These are phyloP conservation scores for Mycteria americana DNA, from an alignment of 2,797 vertebrate genomes.

Conservation along the genomic window DNA sequence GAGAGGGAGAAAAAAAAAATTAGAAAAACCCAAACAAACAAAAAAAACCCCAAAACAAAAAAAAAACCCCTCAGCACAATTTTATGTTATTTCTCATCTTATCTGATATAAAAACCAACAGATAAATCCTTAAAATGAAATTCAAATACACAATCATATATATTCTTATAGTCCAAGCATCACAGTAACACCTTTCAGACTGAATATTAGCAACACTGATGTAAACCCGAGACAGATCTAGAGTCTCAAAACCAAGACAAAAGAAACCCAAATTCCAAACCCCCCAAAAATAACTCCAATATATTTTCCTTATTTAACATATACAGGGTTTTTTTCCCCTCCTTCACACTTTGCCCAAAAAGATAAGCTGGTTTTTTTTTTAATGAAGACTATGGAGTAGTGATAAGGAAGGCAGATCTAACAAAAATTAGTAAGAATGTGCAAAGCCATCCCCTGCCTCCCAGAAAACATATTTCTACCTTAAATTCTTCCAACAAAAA, in stretches of 20 bases:
- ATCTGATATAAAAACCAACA: neutral
- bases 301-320: neutral
- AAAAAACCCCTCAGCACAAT: neutral
- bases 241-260: neutral
- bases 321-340: rapidly evolving
- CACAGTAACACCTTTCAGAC: neutral
- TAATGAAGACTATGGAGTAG: neutral
- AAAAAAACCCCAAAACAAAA: neutral
- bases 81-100: neutral
- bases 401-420: neutral
- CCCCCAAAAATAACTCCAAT: neutral
- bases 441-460: neutral
- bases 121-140: neutral
- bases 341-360: neutral
- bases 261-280: neutral
- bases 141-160: neutral
- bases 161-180: neutral
- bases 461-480: neutral
- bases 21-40: neutral
- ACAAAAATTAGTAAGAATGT: neutral
- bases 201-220: neutral
- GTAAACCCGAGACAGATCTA: neutral
- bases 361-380: neutral
- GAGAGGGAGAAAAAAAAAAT: neutral
- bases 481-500: neutral